These are phyloP conservation scores for Eudasyphora cyanicolor DNA, from an alignment of 2,888 invertebrate genomes.

Conservation along the genomic window DNA sequence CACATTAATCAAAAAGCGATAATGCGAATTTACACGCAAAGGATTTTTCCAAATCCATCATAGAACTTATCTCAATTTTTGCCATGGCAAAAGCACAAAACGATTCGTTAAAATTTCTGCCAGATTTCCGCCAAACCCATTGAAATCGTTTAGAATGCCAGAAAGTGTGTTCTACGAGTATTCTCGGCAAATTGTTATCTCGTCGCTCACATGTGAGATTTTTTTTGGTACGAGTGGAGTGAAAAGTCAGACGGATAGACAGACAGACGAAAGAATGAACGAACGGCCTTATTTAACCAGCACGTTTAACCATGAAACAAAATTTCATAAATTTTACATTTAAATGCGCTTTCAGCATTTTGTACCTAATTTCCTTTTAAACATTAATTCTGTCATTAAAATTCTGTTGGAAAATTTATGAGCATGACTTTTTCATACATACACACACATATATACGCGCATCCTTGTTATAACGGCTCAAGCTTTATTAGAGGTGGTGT, in stretches of 20 bases:
- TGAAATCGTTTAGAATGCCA: neutral
- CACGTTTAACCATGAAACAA: neutral
- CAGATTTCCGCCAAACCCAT: neutral
- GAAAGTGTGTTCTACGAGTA: neutral
- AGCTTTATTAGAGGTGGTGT: too few relatives aligned
- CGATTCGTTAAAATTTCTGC: neutral
- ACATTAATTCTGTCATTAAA: conserved; percentile 3
- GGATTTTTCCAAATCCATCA: neutral
- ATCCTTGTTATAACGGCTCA: neutral
- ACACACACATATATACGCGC: neutral
- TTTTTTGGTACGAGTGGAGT: too few relatives aligned
- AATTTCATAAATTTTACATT: conserved; percentile 19
- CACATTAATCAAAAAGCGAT: neutral
- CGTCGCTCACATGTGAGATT: neutral
- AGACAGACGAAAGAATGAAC: too few relatives aligned
- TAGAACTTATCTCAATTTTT: neutral
- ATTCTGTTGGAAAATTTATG: conserved; percentile 12
- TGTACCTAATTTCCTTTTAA: conserved; percentile 9
- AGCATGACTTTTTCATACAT: neutral
- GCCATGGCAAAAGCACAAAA: neutral
- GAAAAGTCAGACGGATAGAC: neutral
- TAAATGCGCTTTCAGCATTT: conserved; percentile 2
- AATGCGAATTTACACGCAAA: neutral
- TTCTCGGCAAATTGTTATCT: neutral
- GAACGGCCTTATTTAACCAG: neutral